phyloP scores from a whole-genome alignment of 2,797 vertebrate genomes.

The Coregonus suidteri region DNA sequence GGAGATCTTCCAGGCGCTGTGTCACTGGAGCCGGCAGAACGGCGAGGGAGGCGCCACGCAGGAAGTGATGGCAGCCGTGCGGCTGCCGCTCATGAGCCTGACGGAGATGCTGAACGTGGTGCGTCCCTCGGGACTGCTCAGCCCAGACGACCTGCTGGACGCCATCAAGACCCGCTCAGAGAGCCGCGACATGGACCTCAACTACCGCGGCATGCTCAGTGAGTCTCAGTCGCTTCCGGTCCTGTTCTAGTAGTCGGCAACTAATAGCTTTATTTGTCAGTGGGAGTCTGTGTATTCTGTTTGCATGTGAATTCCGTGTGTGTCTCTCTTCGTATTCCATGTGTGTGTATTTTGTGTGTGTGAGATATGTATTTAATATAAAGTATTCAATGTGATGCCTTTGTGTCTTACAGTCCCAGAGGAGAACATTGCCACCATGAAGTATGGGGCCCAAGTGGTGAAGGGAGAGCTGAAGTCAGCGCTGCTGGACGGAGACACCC shows the following conservation, averaged over 20 bases:
- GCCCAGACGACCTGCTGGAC: slow-evolving; percentile 92
- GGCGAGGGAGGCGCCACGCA: slow-evolving; percentile 77
- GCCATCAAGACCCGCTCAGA: slow-evolving; percentile 97
- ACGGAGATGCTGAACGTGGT: slow-evolving; percentile 95
- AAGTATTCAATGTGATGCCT: not conserved
- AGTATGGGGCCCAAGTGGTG: slow-evolving; percentile 93
- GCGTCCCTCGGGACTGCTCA: slow-evolving; percentile 88
- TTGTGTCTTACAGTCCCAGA: slow-evolving; percentile 82
- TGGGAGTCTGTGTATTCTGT: not conserved
- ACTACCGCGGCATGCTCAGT: slow-evolving; percentile 98
- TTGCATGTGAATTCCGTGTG: not conserved
- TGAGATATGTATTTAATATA: too few species aligned
- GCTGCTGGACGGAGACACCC: slow-evolving; percentile 94
- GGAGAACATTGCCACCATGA: slow-evolving; percentile 99
- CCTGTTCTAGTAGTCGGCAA: not conserved
- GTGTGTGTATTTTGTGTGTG: not conserved
- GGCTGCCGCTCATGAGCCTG: slow-evolving; percentile 95
- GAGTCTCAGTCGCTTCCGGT: slow-evolving; percentile 54
- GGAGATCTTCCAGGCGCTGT: slow-evolving; percentile 94
- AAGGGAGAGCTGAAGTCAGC: slow-evolving; percentile 97
- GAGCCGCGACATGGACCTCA: slow-evolving; percentile 98
- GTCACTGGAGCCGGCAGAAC: slow-evolving; percentile 93
- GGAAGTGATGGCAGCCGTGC: slow-evolving; percentile 94
- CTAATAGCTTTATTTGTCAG: not conserved
- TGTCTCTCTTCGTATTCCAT: too few species aligned